A percentile compares a stretch with the other conserved stretches of the same genome.
phyloP scores from a whole-genome alignment of 2,797 vertebrate genomes.

The Oryzias dopingdopingensis region DNA sequence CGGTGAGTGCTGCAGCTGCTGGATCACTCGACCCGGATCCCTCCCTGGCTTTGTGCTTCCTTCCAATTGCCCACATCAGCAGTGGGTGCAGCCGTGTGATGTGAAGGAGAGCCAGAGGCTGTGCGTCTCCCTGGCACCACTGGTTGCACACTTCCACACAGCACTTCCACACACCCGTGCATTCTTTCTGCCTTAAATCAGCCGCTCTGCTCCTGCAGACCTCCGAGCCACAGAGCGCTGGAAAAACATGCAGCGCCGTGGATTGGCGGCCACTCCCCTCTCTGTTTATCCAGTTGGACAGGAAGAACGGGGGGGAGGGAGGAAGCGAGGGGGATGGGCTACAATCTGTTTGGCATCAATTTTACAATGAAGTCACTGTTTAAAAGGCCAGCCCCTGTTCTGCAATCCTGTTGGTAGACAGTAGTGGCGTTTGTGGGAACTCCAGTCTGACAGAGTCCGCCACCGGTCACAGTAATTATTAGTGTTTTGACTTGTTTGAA shows the following conservation, averaged over 20 bases:
- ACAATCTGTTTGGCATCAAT: conserved; percentile 76
- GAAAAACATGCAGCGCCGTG: conserved; percentile 39
- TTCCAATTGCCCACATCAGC: not conserved
- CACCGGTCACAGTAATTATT: no score
- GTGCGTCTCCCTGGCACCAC: conserved; percentile 10
- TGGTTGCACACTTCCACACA: not conserved
- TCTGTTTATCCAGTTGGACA: conserved; percentile 66
- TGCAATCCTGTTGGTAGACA: conserved; percentile 16
- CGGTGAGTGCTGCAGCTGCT: not conserved
- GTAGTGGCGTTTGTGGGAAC: conserved; percentile 4
- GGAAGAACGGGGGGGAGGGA: conserved; percentile 49
- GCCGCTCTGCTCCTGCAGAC: conserved; percentile 28
- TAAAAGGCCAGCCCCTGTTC: conserved; percentile 51
- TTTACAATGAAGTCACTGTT: conserved; percentile 78
- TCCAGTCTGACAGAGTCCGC: no score
- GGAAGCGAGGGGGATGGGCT: conserved; percentile 28
- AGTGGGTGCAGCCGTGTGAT: conserved; percentile 10
- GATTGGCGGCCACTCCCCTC: conserved; percentile 43
- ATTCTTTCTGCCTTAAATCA: conserved; percentile 42
- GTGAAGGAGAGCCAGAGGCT: conserved; percentile 11
- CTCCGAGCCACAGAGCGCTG: conserved; percentile 25
- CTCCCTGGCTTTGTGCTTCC: not conserved
- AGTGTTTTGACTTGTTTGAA: no score
- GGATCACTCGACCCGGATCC: not conserved
- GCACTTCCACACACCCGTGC: not conserved